Evolutionary conservation across 1,140 invertebrate genomes (phyloP).

Genomic region (Caerostris darwini): DNA sequence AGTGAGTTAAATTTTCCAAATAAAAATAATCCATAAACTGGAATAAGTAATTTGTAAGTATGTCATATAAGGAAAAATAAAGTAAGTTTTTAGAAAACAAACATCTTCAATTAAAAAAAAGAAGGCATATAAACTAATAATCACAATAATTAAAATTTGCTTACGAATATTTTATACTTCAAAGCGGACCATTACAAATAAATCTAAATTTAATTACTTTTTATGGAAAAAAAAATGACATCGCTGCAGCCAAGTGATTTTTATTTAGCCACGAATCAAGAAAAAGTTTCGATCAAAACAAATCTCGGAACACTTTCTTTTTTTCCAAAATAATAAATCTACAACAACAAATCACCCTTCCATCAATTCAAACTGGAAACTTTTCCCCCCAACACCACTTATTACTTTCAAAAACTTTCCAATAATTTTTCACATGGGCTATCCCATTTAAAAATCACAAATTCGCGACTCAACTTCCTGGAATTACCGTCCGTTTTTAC

Average conservation of each 20-base stretch:
- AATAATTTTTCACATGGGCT: conserved; percentile 38
- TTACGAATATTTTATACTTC: too few species aligned
- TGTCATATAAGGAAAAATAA: too few species aligned
- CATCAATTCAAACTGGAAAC: background rate
- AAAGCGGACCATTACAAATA: too few species aligned
- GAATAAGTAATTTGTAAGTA: too few species aligned
- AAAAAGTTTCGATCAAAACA: background rate
- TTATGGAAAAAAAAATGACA: background rate
- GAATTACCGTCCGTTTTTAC: conserved; percentile 35
- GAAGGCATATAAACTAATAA: too few species aligned
- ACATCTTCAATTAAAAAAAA: too few species aligned
- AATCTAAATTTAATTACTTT: background rate
- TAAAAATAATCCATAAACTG: too few species aligned
- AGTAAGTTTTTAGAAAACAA: too few species aligned
- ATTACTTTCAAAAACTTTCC: background rate
- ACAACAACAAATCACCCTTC: background rate
- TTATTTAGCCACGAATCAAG: background rate
- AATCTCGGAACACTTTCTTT: background rate
- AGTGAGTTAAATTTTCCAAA: too few species aligned
- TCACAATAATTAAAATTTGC: too few species aligned
- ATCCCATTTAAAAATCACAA: conserved; percentile 47
- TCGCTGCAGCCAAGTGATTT: background rate
- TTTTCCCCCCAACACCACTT: background rate
- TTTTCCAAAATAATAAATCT: background rate
- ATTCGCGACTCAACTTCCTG: conserved; percentile 46